Evolutionary conservation across 2,888 invertebrate species (phyloP).

Genomic region (Meiosimyza platycephala): DNA sequence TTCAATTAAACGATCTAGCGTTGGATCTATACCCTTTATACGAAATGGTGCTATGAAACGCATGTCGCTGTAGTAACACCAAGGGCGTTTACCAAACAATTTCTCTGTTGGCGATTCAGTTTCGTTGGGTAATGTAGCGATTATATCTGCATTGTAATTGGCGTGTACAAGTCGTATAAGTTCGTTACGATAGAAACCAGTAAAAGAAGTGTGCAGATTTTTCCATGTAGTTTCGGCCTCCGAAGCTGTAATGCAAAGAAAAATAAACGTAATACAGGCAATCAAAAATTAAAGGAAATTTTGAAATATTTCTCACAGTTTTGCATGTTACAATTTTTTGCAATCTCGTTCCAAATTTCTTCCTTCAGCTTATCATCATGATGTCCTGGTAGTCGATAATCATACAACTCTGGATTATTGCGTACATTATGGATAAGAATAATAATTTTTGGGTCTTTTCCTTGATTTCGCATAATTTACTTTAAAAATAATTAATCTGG

Average conservation of each 20-base stretch:
- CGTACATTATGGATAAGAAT: conserved; percentile 34
- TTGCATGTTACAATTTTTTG: conserved; percentile 16
- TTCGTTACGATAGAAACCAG: conserved; percentile 36
- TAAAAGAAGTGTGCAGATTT: conserved; percentile 27
- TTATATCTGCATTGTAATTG: conserved; percentile 25
- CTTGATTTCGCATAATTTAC: not conserved
- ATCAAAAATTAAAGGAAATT: not conserved
- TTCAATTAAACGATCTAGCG: conserved; percentile 37
- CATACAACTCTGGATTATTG: conserved; percentile 30
- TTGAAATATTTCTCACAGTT: conserved; percentile 27
- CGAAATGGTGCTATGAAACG: conserved; percentile 38
- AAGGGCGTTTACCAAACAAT: conserved; percentile 21
- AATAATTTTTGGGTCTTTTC: conserved; percentile 29
- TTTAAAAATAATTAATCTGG: not conserved
- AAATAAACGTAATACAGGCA: not conserved
- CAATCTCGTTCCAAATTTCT: conserved; percentile 25
- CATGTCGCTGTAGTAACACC: conserved; percentile 41
- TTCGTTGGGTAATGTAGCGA: conserved; percentile 27
- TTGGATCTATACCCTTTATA: conserved; percentile 30
- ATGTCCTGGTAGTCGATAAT: conserved; percentile 29
- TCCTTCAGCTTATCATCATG: conserved; percentile 21
- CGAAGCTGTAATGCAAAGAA: not conserved
- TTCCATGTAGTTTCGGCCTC: conserved; percentile 35
- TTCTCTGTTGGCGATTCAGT: not conserved
- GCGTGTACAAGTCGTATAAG: conserved; percentile 35